Conservation (phyloP, 1,140 invertebrate species). For the Cotesia vestalis region DNA sequence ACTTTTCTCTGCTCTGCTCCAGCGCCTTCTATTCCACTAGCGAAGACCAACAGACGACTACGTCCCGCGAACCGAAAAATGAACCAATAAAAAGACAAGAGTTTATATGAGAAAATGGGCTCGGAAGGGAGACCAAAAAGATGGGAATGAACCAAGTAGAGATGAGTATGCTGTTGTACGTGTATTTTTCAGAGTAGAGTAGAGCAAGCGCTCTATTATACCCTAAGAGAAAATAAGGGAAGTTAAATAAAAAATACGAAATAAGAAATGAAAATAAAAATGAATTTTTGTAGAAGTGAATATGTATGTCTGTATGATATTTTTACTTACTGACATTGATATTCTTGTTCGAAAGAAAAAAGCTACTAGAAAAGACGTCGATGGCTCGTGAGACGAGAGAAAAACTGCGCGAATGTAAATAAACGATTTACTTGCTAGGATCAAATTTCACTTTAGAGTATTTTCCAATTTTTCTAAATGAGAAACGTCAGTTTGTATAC, state of each 20-base stretch:
- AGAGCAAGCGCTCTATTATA: slow-evolving; percentile 8
- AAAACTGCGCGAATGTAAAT: not conserved
- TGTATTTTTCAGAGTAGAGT: slow-evolving; percentile 6
- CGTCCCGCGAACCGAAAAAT: slow-evolving; percentile 28
- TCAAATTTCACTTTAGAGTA: slow-evolving; percentile 14
- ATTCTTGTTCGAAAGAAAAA: too few relatives aligned
- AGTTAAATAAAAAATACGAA: slow-evolving; percentile 15
- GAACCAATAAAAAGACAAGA: slow-evolving; percentile 36
- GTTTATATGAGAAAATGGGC: slow-evolving; percentile 3
- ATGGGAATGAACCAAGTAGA: not conserved
- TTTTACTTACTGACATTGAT: too few relatives aligned
- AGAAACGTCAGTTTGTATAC: not conserved
- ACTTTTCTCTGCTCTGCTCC: not conserved
- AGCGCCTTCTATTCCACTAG: too few relatives aligned
- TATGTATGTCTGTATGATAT: not conserved
- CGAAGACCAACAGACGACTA: slow-evolving; percentile 2
- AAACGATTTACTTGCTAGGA: not conserved
- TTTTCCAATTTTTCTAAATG: slow-evolving; percentile 16
- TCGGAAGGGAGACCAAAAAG: slow-evolving; percentile 11
- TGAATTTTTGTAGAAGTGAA: slow-evolving; percentile 44
- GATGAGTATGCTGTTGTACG: not conserved
- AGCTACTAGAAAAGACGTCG: too few relatives aligned
- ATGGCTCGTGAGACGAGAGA: too few relatives aligned
- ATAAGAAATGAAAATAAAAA: slow-evolving; percentile 47
- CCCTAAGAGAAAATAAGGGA: not conserved